These are phyloP conservation scores for Drosophila glabriapex DNA, from an alignment of 2,888 invertebrate genomes.

Conservation along the genomic window DNA sequence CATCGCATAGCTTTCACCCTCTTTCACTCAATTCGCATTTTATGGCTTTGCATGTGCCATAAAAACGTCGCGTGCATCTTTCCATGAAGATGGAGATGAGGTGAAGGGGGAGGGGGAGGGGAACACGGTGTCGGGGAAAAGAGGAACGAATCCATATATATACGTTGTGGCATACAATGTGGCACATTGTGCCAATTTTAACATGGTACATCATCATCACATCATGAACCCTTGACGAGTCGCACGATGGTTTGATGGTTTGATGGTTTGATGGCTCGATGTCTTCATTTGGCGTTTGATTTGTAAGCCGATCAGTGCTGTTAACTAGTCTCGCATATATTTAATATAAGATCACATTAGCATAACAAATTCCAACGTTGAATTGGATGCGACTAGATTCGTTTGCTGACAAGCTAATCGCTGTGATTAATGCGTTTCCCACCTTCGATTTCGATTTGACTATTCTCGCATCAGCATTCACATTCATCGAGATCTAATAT, in stretches of 20 bases:
- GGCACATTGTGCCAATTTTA: slow-evolving; percentile 51
- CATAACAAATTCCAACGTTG: slow-evolving; percentile 44
- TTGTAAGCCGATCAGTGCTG: slow-evolving; percentile 31
- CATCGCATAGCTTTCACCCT: slow-evolving; percentile 44
- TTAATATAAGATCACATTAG: slow-evolving; percentile 42
- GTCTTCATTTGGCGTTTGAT: slow-evolving; percentile 34
- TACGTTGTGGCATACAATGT: slow-evolving; percentile 43
- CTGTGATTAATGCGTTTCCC: slow-evolving; percentile 53
- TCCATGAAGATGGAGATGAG: slow-evolving; percentile 29
- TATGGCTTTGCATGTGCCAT: slow-evolving; percentile 60
- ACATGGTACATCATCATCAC: not conserved
- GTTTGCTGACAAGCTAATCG: slow-evolving; percentile 53
- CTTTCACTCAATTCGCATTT: slow-evolving; percentile 38
- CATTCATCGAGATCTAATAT: slow-evolving; percentile 13
- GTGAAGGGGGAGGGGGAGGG: not conserved
- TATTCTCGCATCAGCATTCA: slow-evolving; percentile 18
- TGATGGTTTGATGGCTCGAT: not conserved
- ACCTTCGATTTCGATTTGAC: slow-evolving; percentile 28
- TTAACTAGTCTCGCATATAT: slow-evolving; percentile 43
- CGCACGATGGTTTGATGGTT: not conserved
- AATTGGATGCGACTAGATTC: slow-evolving; percentile 7
- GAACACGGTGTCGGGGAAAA: not conserved
- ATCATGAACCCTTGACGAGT: not conserved
- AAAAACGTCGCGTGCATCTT: slow-evolving; percentile 64
- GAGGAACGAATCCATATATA: slow-evolving; percentile 1